These are phyloP conservation scores for Noctilio leporinus DNA, from an alignment of 2,113 vertebrate species.

Conservation along the genomic window DNA sequence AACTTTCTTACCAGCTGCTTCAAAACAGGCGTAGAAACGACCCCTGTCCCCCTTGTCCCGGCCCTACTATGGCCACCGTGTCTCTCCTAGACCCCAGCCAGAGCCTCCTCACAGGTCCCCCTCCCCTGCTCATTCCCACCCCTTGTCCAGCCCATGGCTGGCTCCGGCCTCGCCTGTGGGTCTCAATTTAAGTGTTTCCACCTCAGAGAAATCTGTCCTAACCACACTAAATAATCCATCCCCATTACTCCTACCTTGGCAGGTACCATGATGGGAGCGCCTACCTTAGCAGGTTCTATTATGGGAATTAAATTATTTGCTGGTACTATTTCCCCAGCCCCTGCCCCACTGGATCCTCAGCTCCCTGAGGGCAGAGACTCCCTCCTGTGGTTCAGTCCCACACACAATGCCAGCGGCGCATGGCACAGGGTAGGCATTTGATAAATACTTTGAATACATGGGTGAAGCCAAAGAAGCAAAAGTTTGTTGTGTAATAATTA, in stretches of 20 bases:
- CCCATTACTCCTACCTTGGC: background rate
- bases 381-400: background rate
- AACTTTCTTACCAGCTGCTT: too few species aligned
- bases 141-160: background rate
- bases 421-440: background rate
- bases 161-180: background rate
- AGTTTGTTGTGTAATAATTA: background rate
- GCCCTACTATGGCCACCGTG: rapidly evolving
- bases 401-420: background rate
- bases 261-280: background rate
- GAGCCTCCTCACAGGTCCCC: background rate
- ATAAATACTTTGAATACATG: background rate
- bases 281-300: background rate
- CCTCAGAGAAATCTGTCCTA: background rate
- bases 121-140: background rate
- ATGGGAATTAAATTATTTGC: background rate
- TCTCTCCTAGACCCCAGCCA: background rate
- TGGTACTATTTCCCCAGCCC: background rate
- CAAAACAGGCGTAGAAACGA: background rate
- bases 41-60: too few species aligned
- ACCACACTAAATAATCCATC: background rate
- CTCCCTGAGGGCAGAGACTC: background rate
- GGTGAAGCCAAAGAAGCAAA: background rate
- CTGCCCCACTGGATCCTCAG: background rate
- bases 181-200: background rate